phyloP scores from a whole-genome alignment of 2,797 vertebrate species.

The Spatula clypeata region DNA sequence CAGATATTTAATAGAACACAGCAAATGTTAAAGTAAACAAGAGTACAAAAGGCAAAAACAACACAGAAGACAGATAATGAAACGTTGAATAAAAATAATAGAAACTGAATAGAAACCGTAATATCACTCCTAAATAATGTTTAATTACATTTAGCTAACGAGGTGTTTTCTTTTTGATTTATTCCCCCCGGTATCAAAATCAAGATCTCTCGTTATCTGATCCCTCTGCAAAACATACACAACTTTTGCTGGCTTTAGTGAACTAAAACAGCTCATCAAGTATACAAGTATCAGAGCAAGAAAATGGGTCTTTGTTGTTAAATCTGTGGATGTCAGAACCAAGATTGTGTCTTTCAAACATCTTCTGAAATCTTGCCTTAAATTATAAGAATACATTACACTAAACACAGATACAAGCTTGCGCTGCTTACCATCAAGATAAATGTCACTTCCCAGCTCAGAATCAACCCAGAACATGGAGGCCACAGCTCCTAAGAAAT shows the following conservation, averaged over 20 bases:
- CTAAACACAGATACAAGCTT: background rate
- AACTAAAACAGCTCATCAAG: background rate
- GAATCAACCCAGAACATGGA: constrained; percentile 99
- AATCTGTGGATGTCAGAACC: background rate
- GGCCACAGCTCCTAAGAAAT: constrained; percentile 91
- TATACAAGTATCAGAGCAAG: background rate
- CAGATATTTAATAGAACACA: background rate
- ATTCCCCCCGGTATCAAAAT: too few species aligned
- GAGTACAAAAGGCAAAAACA: background rate
- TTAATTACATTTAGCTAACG: background rate
- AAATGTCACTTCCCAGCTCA: constrained; percentile 96
- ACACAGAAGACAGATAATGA: background rate
- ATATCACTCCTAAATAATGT: background rate
- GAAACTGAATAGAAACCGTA: background rate
- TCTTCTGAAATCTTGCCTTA: background rate
- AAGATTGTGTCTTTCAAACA: background rate
- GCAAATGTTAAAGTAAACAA: background rate
- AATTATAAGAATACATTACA: background rate
- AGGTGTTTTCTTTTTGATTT: too few species aligned
- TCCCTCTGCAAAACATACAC: background rate
- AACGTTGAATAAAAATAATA: background rate
- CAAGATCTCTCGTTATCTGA: background rate
- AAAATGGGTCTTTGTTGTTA: background rate
- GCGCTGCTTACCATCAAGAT: constrained; percentile 93
- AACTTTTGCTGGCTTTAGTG: background rate